Conservation (phyloP, 2,113 vertebrate genomes). For the Cathartes aura region DNA sequence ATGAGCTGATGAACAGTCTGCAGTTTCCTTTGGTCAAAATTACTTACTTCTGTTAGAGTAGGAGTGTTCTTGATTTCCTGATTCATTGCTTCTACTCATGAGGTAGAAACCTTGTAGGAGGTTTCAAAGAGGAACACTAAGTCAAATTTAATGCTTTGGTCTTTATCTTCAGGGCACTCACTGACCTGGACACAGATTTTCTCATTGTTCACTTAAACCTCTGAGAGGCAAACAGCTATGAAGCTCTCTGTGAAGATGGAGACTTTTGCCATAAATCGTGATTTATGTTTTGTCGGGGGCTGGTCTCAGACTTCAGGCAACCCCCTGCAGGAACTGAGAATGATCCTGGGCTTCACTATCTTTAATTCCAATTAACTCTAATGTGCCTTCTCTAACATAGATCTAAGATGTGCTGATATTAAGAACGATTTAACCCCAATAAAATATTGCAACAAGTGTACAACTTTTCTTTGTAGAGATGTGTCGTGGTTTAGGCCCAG, state of each 20-base stretch:
- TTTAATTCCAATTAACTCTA: background rate
- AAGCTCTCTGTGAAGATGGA: background rate
- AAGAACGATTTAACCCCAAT: background rate
- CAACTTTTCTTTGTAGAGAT: background rate
- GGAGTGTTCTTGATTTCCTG: background rate
- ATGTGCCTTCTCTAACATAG: background rate
- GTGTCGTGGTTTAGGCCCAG: too few relatives aligned
- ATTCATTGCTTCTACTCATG: background rate
- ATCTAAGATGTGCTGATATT: background rate
- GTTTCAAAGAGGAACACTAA: background rate
- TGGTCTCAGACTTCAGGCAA: background rate
- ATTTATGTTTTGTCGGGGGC: background rate
- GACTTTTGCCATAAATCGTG: background rate
- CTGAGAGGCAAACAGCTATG: background rate
- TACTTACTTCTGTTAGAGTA: background rate
- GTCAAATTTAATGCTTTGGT: background rate
- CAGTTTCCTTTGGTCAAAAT: background rate
- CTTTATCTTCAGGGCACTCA: background rate
- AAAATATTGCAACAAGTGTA: background rate
- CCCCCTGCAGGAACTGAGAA: background rate
- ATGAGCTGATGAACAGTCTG: background rate
- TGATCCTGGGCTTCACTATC: background rate
- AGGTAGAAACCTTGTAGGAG: background rate
- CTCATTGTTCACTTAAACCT: background rate
- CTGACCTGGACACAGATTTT: background rate